Evolutionary conservation across 2,113 vertebrate species (phyloP).

Genomic region (Phainopepla nitens): DNA sequence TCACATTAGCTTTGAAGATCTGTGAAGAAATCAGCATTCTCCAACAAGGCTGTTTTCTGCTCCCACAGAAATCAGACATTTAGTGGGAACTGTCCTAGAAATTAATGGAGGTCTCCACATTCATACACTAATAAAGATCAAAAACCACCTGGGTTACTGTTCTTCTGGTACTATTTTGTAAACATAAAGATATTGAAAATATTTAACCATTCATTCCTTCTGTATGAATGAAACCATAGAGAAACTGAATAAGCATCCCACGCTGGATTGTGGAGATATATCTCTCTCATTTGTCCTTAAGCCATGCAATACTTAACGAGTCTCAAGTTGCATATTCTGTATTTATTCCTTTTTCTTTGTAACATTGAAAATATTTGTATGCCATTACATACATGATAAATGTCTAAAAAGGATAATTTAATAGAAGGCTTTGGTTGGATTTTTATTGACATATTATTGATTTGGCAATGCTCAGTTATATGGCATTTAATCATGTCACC

Average conservation of each 20-base stretch:
- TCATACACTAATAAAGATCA: not conserved
- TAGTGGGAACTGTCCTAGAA: not conserved
- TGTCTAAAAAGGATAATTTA: not conserved
- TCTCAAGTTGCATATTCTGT: not conserved
- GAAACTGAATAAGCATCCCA: not conserved
- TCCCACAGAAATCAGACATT: constrained; percentile 10
- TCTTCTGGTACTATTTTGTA: not conserved
- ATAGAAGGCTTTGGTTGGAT: not conserved
- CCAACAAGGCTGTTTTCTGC: not conserved
- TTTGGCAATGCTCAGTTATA: not conserved
- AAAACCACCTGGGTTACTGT: not conserved
- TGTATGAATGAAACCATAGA: not conserved
- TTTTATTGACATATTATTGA: not conserved
- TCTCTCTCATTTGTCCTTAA: not conserved
- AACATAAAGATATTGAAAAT: not conserved
- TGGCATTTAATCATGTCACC: not conserved
- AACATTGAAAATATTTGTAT: not conserved
- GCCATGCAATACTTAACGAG: not conserved
- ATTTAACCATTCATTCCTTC: not conserved
- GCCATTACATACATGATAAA: not conserved
- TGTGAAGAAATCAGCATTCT: not conserved
- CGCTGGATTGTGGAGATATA: not conserved
- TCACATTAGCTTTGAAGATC: not conserved
- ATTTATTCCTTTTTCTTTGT: not conserved
- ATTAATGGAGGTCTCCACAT: not conserved